Evolutionary conservation across 2,797 vertebrate species (phyloP).

Genomic region (Eulemur coronatus): DNA sequence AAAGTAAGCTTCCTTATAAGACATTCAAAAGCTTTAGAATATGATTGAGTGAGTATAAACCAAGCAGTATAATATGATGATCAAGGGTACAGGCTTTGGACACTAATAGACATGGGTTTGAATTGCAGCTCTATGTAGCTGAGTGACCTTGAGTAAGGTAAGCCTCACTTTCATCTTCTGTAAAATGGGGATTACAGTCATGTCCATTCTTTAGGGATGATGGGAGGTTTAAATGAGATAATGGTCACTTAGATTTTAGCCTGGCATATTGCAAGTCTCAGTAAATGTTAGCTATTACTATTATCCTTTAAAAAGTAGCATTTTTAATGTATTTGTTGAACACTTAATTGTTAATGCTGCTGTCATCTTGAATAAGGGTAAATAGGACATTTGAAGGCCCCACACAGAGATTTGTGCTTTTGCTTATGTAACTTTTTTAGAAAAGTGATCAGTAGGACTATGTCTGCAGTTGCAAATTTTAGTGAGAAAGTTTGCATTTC

Average conservation of each 20-base stretch:
- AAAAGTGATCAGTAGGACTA: not conserved
- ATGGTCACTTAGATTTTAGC: not conserved
- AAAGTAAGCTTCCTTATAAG: constrained; percentile 4
- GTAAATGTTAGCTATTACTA: not conserved
- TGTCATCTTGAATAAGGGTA: constrained; percentile 57
- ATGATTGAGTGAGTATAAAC: constrained; percentile 4
- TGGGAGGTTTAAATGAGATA: constrained; percentile 42
- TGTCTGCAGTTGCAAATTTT: constrained; percentile 10
- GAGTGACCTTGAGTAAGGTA: constrained; percentile 29
- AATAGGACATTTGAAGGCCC: constrained; percentile 50
- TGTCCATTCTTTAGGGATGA: not conserved
- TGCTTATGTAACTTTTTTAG: constrained; percentile 44
- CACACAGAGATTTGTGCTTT: constrained; percentile 18
- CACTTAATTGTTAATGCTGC: constrained; percentile 40
- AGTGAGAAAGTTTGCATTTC: constrained; percentile 23
- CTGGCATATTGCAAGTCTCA: not conserved
- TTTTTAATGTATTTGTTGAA: constrained; percentile 24
- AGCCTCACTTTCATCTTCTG: constrained; percentile 36
- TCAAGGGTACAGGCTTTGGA: not conserved
- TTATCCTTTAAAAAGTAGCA: constrained; percentile 18
- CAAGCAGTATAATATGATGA: not conserved
- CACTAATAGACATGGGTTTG: not conserved
- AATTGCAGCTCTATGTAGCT: not conserved
- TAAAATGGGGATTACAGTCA: constrained; percentile 35
- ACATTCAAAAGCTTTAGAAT: constrained; percentile 15